phyloP scores from a whole-genome alignment of 2,113 vertebrate species.

The Bagarius yarrelli region DNA sequence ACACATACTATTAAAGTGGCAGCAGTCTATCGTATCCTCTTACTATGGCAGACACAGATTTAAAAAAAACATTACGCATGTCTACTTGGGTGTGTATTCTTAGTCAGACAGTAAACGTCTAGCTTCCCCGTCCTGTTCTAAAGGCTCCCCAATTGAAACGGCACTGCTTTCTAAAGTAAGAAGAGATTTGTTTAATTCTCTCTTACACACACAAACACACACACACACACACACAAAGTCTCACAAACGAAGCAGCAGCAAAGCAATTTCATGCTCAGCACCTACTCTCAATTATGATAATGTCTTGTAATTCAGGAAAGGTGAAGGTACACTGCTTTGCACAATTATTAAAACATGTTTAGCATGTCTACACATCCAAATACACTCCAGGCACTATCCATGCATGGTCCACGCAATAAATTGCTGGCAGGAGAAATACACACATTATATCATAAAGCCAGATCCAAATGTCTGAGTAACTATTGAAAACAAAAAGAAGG shows the following conservation, averaged over 20 bases:
- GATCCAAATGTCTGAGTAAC: not conserved
- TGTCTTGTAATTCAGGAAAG: slow-evolving; percentile 20
- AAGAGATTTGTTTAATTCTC: not conserved
- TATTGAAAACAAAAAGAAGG: not conserved
- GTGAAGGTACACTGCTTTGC: slow-evolving; percentile 9
- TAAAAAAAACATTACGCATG: not conserved
- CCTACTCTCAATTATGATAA: slow-evolving; percentile 22
- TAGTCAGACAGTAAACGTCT: not conserved
- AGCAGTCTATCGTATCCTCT: not conserved
- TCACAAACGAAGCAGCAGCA: not conserved
- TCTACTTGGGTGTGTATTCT: not conserved
- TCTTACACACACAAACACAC: not conserved
- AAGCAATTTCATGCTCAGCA: slow-evolving; percentile 31
- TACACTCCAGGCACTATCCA: not conserved
- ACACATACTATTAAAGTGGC: not conserved
- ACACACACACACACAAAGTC: not conserved
- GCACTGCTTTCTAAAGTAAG: not conserved
- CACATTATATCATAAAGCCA: not conserved
- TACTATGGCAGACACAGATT: not conserved
- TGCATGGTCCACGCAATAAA: not conserved
- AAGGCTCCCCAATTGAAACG: not conserved
- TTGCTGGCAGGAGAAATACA: not conserved
- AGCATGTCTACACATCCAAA: slow-evolving; percentile 1
- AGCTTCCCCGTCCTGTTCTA: not conserved
- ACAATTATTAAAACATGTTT: slow-evolving; percentile 26